These are phyloP conservation scores for Chlorops oryzae DNA, from an alignment of 1,140 invertebrate species.

Conservation along the genomic window DNA sequence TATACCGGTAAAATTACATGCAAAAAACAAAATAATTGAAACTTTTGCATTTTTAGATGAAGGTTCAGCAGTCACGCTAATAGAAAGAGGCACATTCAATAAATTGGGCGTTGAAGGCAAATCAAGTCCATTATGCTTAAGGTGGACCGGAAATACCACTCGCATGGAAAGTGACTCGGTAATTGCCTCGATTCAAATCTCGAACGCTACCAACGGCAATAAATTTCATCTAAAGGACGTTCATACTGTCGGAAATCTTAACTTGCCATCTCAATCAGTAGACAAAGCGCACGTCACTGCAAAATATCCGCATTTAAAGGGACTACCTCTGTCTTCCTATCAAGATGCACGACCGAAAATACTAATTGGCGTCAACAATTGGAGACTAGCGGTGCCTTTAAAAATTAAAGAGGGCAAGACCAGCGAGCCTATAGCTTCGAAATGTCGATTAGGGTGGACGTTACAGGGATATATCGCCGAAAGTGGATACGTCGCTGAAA, in stretches of 20 bases:
- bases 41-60: slow-evolving; percentile 5
- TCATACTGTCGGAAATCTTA: not conserved
- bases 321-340: not conserved
- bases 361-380: slow-evolving; percentile 5
- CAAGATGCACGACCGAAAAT: not conserved
- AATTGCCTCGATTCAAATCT: not conserved
- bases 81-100: not conserved
- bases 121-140: not conserved
- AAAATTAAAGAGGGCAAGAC: slow-evolving; percentile 1
- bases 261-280: not conserved
- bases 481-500: not conserved
- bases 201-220: not conserved
- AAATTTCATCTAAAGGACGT: not conserved
- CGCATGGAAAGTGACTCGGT: not conserved
- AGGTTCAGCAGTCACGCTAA: slow-evolving; percentile 1
- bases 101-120: not conserved
- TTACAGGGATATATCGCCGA: not conserved
- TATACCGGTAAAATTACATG: slow-evolving; percentile 4
- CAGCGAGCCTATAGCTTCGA: slow-evolving; percentile 5
- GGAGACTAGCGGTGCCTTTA: slow-evolving; percentile 2
- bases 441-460: slow-evolving; percentile 4
- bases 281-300: not conserved
- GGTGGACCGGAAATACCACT: slow-evolving; percentile 2
- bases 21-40: not conserved
- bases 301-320: not conserved